Percentiles rank a stretch among this genome's conserved stretches.
Evolutionary conservation across 2,113 vertebrate genomes (phyloP).

Genomic region (Glaucomys volans): DNA sequence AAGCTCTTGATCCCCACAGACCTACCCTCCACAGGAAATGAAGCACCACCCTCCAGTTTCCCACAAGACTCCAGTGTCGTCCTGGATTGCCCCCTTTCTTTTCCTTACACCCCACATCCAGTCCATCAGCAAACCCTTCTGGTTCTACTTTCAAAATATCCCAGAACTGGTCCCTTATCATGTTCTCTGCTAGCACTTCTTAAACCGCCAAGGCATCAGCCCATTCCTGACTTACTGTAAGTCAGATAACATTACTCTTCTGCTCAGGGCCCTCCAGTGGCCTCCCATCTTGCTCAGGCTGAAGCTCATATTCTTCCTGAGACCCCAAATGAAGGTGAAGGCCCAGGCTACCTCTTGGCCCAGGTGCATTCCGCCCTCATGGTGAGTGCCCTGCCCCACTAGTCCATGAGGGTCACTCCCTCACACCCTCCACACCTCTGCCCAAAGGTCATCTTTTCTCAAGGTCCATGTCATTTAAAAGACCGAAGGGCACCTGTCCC

Average conservation of each 20-base stretch:
- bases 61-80: fast-evolving
- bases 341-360: neutral
- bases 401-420: neutral
- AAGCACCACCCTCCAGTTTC: neutral
- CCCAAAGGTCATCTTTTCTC: neutral
- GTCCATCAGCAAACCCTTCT: neutral
- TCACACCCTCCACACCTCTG: neutral
- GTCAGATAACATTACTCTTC: neutral
- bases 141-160: neutral
- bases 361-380: fast-evolving
- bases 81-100: neutral
- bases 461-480: neutral
- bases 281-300: neutral
- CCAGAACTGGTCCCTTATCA: neutral
- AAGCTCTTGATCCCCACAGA: neutral
- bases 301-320: neutral
- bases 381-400: fast-evolving
- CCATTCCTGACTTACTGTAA: fast-evolving
- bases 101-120: neutral
- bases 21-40: fast-evolving
- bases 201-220: neutral
- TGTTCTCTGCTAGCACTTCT: neutral
- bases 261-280: neutral
- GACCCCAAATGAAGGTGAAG: neutral
- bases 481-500: too few species aligned